These are phyloP conservation scores for Cyrtodaria siliqua DNA, from an alignment of 2,888 invertebrate species.

Conservation along the genomic window DNA sequence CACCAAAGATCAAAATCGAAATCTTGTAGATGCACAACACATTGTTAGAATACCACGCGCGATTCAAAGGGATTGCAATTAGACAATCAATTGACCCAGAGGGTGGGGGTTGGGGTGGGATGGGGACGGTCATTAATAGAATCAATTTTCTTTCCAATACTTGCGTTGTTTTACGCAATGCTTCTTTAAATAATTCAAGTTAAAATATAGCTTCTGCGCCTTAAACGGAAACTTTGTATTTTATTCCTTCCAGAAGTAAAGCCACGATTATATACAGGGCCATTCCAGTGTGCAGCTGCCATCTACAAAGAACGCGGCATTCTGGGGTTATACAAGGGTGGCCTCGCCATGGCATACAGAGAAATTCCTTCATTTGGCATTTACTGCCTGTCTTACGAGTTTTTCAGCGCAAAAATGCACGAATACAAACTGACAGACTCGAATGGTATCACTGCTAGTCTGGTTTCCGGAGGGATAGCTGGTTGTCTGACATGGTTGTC, in stretches of 20 bases:
- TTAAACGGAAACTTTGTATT: no score
- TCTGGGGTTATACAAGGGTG: conserved; percentile 82
- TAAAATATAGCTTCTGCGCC: no score
- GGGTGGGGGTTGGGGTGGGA: no score
- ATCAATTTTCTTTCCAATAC: no score
- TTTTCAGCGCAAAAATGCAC: conserved; percentile 67
- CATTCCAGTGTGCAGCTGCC: conserved; percentile 87
- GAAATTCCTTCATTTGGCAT: conserved; percentile 89
- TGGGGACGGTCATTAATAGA: no score
- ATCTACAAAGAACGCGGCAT: conserved; percentile 87
- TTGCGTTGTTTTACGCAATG: no score
- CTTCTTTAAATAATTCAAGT: no score
- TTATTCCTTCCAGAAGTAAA: background rate
- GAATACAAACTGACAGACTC: conserved; percentile 64
- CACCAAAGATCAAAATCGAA: no score
- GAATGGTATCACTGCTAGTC: conserved; percentile 68
- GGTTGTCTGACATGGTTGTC: conserved; percentile 90
- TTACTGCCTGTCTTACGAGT: conserved; percentile 89
- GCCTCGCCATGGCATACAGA: conserved; percentile 81
- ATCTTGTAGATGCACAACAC: no score
- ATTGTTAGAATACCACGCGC: no score
- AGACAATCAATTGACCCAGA: no score
- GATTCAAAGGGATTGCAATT: no score
- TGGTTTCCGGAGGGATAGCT: conserved; percentile 85
- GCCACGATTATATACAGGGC: conserved; percentile 84